Percentiles rank a stretch among this genome's conserved stretches.
Conservation (phyloP, 2,797 vertebrate species). For the Enteromius afrohamiltoni region DNA sequence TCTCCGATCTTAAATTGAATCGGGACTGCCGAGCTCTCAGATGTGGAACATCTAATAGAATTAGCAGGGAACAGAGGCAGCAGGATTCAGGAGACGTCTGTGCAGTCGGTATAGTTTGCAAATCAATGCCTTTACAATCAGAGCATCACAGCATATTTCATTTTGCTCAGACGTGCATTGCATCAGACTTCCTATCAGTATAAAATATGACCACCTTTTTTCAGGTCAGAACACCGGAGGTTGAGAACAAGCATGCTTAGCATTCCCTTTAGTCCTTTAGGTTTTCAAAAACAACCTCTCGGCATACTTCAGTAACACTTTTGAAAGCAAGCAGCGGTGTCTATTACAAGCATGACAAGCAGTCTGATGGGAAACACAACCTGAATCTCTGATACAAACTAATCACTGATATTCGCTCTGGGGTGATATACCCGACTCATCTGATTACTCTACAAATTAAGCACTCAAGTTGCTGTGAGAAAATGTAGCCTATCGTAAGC, state of each 20-base stretch:
- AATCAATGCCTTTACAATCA: conserved; percentile 11
- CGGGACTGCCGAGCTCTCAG: conserved; percentile 58
- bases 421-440: background rate
- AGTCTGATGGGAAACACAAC: background rate
- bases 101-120: background rate
- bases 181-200: background rate
- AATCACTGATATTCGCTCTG: background rate
- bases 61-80: conserved; percentile 51
- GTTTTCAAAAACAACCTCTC: background rate
- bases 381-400: background rate
- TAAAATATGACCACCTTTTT: background rate
- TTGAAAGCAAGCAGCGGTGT: background rate
- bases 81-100: background rate
- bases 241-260: background rate
- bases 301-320: background rate
- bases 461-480: conserved; percentile 5
- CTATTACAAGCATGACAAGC: background rate
- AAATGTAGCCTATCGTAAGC: background rate
- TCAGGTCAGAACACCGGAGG: background rate
- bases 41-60: conserved; percentile 64
- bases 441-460: conserved; percentile 20
- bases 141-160: background rate
- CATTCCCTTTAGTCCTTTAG: background rate
- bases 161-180: background rate
- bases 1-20: conserved; percentile 66